Evolutionary conservation across 2,888 invertebrate species (phyloP).

Genomic region (Caenorhabditis afra): DNA sequence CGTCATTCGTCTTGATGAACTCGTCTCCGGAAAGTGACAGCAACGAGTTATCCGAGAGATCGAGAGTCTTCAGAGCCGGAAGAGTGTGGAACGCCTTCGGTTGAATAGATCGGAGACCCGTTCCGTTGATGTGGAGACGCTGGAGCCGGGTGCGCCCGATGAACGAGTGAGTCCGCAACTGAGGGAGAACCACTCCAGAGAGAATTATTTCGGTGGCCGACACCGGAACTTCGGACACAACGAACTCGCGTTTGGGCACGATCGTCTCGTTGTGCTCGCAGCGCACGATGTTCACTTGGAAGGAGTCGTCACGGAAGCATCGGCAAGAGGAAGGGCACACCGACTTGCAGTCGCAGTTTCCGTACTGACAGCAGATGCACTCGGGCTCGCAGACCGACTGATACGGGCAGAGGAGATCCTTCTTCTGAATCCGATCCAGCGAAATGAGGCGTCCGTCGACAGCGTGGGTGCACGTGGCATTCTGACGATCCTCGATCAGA

Average conservation of each 20-base stretch:
- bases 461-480: constrained; percentile 88
- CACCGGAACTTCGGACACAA: constrained; percentile 89
- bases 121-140: constrained; percentile 75
- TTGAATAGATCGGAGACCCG: constrained; percentile 71
- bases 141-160: constrained; percentile 83
- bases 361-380: constrained; percentile 93
- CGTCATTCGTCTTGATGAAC: constrained; percentile 65
- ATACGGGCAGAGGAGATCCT: constrained; percentile 74
- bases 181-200: constrained; percentile 89
- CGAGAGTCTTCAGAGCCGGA: constrained; percentile 71
- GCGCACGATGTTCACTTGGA: constrained; percentile 84
- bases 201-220: constrained; percentile 91
- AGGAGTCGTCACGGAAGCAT: constrained; percentile 91
- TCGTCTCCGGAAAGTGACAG: constrained; percentile 68
- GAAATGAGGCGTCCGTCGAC: constrained; percentile 83
- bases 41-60: constrained; percentile 75
- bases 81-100: constrained; percentile 77
- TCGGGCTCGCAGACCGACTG: constrained; percentile 87
- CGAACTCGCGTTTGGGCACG: constrained; percentile 45
- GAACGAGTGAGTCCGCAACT: constrained; percentile 89
- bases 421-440: constrained; percentile 47
- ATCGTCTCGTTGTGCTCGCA: constrained; percentile 61
- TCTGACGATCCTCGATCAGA: constrained; percentile 88
- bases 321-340: constrained; percentile 91
- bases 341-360: constrained; percentile 94